Evolutionary conservation across 2,888 invertebrate genomes (phyloP), one percentile per base, ranked within the genome.

Genomic region (Seira ritae): DNA sequence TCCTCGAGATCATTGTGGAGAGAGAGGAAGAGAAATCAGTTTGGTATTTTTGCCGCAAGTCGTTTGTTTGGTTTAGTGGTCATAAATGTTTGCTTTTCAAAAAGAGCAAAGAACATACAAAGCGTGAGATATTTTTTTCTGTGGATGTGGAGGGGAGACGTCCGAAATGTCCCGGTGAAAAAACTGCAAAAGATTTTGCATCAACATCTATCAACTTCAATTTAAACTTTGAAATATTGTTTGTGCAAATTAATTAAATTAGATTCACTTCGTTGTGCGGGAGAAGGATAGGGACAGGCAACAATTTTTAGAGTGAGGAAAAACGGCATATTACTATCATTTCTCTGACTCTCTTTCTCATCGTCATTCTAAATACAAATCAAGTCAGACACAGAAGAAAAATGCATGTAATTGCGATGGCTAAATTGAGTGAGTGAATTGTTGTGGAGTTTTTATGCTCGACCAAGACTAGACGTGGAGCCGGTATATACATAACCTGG

Each of bases 371-470:
- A 50, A 50, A 50, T 50, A 50, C 50, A n/a, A 50, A n/a, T 50
- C 6, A 31, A 31, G 31, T 31, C 31, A 31, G 31, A 31, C 31
- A 31, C 31, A 31, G 8, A 15, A 74, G 24, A 75, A 75, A 76
- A 76, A 68, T 68, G 68, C 67, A 68, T 31, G 68, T 76, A 68
- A 76, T 76, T 76, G 24, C n/a, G 68, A 23, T 68, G 55, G 37
- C 76, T 55, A 76, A 76, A 76, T 76, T 76, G 76, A 55, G 67
- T 60, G 55, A 31, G 37, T 68, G 76, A 76, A 68, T 76, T 67
- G 50, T 76, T 67, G 50, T 50, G 50, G 75, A 67, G 50, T 67
- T 67, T 65, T 24, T 50, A 50, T 50, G 50, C 50, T n/a, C 50
- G 17, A 50, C 50, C 50, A 15, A 50, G 50, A 50, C 50, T 22